Evolutionary conservation across 2,797 vertebrate genomes (phyloP).

Genomic region (Phoebastria nigripes): DNA sequence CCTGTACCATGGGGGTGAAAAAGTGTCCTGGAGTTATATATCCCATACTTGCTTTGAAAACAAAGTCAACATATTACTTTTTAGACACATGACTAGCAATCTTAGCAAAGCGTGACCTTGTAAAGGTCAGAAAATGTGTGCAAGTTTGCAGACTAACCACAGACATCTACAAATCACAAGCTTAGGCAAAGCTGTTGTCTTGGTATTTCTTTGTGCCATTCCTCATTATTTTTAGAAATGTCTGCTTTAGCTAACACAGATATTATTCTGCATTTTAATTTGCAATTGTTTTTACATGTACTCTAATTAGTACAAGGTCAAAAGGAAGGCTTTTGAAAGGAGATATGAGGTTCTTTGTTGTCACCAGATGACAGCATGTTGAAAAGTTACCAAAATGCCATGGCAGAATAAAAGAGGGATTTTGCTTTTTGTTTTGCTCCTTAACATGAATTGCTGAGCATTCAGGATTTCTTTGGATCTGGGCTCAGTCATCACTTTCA

Average conservation of each 20-base stretch:
- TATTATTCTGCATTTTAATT: constrained; percentile 16
- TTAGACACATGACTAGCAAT: neutral
- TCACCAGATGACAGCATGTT: neutral
- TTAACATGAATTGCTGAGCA: neutral
- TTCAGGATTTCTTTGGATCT: constrained; percentile 22
- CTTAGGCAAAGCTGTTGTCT: neutral
- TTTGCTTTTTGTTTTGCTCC: constrained; percentile 25
- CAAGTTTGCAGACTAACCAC: neutral
- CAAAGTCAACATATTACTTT: neutral
- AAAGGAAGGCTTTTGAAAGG: constrained; percentile 22
- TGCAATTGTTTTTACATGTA: neutral
- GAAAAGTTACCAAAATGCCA: neutral
- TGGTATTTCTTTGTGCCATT: neutral
- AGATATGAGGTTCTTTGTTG: neutral
- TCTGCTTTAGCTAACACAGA: neutral
- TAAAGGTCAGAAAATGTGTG: neutral
- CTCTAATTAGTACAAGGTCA: constrained; percentile 30
- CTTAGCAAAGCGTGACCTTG: neutral
- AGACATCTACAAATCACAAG: neutral
- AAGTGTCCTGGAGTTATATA: neutral
- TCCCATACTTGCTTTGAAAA: neutral
- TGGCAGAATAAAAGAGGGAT: neutral
- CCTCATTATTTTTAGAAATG: constrained; percentile 13
- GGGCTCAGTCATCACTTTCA: constrained; percentile 31
- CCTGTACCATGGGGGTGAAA: neutral